These are phyloP conservation scores for Rosalia funebris DNA, from an alignment of 2,888 invertebrate species.

Conservation along the genomic window DNA sequence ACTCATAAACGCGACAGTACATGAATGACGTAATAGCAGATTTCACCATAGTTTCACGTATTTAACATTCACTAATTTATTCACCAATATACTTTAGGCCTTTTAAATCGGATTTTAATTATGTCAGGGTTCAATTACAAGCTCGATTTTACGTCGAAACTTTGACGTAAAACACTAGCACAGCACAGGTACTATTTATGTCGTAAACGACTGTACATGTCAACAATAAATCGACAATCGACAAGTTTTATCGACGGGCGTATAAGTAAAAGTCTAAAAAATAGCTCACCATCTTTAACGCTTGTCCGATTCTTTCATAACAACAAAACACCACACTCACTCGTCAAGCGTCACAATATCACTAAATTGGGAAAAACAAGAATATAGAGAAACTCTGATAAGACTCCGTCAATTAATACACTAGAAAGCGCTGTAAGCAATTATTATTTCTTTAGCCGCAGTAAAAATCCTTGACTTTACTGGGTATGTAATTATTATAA, in stretches of 20 bases:
- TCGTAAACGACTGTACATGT: background rate
- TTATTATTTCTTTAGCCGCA: conserved; percentile 38
- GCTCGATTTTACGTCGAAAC: background rate
- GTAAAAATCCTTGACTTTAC: conserved; percentile 58
- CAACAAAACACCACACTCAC: conserved; percentile 18
- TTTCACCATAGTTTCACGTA: conserved; percentile 6
- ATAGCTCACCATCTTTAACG: conserved; percentile 17
- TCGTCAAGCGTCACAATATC: conserved; percentile 15
- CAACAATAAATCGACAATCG: background rate
- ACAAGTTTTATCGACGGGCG: conserved; percentile 1
- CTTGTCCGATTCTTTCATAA: conserved; percentile 19
- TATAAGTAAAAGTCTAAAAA: conserved; percentile 2
- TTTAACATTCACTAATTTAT: background rate
- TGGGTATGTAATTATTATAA: conserved; percentile 50
- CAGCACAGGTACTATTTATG: too few relatives aligned
- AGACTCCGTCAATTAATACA: conserved; percentile 26
- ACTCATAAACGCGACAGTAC: background rate
- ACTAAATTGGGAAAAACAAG: conserved; percentile 23
- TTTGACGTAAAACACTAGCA: background rate
- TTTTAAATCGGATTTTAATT: too few relatives aligned
- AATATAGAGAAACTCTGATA: conserved; percentile 23
- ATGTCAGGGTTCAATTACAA: too few relatives aligned
- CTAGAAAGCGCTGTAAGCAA: conserved; percentile 38
- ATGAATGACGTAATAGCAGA: conserved; percentile 18
- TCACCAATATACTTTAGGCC: too few relatives aligned